Evolutionary conservation across 2,797 vertebrate species (phyloP).

Genomic region (Prionace glauca): DNA sequence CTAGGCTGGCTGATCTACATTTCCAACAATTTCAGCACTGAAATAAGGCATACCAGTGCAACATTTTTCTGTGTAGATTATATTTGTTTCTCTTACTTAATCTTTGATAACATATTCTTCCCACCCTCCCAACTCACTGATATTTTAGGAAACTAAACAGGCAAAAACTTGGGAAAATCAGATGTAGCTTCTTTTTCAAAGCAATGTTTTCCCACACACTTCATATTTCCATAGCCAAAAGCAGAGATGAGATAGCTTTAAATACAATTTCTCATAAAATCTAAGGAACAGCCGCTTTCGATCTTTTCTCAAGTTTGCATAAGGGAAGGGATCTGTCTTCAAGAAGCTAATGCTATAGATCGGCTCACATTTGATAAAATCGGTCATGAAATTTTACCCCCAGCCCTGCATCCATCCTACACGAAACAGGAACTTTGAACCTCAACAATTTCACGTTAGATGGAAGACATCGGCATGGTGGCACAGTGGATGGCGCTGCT

Average conservation of each 20-base stretch:
- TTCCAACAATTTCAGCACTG: not conserved
- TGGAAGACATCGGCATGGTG: not conserved
- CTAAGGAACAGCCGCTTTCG: not conserved
- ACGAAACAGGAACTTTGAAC: not conserved
- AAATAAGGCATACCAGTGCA: not conserved
- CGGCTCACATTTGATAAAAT: not conserved
- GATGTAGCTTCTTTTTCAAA: not conserved
- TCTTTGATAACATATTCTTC: not conserved
- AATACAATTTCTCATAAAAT: constrained; percentile 21
- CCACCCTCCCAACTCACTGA: not conserved
- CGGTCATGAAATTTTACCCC: not conserved
- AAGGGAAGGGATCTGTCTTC: not conserved
- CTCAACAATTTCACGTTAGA: not conserved
- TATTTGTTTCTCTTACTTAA: not conserved
- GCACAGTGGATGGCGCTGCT: too few relatives aligned
- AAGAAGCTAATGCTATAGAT: not conserved
- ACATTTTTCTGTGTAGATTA: constrained; percentile 15
- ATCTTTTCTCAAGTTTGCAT: not conserved
- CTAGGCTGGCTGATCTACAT: not conserved
- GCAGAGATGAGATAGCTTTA: not conserved
- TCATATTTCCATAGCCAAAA: constrained; percentile 18
- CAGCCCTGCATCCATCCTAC: not conserved
- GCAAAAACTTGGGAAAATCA: not conserved
- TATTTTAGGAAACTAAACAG: not conserved
- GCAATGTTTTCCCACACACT: not conserved